Percentiles rank a stretch among this genome's conserved stretches.
phyloP scores from a whole-genome alignment of 2,888 invertebrate genomes.

The Phalera bucephala region DNA sequence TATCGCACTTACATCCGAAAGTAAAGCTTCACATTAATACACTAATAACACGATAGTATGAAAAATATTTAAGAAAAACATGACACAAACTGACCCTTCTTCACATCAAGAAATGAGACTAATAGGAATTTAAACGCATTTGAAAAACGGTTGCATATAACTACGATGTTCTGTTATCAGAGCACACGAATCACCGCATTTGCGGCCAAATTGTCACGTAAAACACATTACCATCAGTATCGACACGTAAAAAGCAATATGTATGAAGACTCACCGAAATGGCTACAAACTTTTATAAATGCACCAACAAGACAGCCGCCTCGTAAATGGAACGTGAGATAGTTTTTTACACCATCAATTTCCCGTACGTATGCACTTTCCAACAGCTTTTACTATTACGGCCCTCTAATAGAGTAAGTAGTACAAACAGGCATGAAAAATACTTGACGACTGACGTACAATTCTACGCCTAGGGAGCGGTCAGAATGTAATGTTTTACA shows the following conservation, averaged over 20 bases:
- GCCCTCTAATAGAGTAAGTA: conserved; percentile 70
- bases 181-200: conserved; percentile 29
- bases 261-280: conserved; percentile 69
- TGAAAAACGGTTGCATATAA: conserved; percentile 13
- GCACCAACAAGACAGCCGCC: conserved; percentile 58
- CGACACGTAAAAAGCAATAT: conserved; percentile 65
- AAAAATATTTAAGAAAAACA: conserved; percentile 11
- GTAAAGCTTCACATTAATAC: too few relatives aligned
- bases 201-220: conserved; percentile 36
- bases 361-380: conserved; percentile 76
- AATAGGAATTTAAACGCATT: conserved; percentile 9
- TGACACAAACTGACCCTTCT: conserved; percentile 10
- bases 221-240: conserved; percentile 42
- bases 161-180: conserved; percentile 14
- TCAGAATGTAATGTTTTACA: conserved; percentile 65
- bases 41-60: conserved; percentile 1
- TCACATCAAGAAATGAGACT: conserved; percentile 12
- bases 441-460: conserved; percentile 75
- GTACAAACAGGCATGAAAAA: conserved; percentile 79
- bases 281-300: conserved; percentile 69
- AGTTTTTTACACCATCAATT: conserved; percentile 71
- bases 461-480: conserved; percentile 76
- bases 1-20: too few relatives aligned
- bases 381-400: conserved; percentile 80
- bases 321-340: conserved; percentile 71